phyloP scores from a whole-genome alignment of 2,888 invertebrate species.

The Callimorpha dominula region DNA sequence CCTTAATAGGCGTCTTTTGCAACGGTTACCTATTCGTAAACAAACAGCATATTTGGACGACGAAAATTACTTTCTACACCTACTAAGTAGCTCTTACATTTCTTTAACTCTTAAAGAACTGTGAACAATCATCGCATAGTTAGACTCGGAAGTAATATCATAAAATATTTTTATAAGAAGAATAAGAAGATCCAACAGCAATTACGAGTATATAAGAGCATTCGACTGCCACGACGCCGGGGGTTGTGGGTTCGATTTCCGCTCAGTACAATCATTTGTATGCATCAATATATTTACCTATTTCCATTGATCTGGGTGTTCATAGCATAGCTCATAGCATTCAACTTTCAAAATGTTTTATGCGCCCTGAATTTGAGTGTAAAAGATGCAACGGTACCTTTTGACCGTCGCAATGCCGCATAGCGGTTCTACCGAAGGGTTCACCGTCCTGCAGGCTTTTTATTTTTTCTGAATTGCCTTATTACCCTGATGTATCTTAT shows the following conservation, averaged over 20 bases:
- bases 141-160: background rate
- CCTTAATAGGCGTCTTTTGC: background rate
- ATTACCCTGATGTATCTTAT: background rate
- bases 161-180: background rate
- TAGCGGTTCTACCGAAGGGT: slow-evolving; percentile 14
- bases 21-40: background rate
- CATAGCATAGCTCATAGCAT: background rate
- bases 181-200: background rate
- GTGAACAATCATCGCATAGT: background rate
- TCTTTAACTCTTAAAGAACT: background rate
- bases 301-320: too few species aligned
- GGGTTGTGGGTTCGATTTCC: too few species aligned
- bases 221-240: too few species aligned
- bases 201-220: too few species aligned
- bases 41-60: background rate
- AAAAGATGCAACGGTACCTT: slow-evolving; percentile 13
- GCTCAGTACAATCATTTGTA: too few species aligned
- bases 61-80: background rate
- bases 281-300: too few species aligned
- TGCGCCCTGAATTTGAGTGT: background rate
- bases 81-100: background rate
- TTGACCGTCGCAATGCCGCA: slow-evolving; percentile 7
- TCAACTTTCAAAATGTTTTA: background rate
- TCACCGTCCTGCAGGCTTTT: slow-evolving; percentile 5
- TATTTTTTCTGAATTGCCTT: background rate